Percentiles rank a stretch among this genome's conserved stretches.
Conservation (phyloP, 2,888 invertebrate genomes). For the Diachrysia chrysitis region DNA sequence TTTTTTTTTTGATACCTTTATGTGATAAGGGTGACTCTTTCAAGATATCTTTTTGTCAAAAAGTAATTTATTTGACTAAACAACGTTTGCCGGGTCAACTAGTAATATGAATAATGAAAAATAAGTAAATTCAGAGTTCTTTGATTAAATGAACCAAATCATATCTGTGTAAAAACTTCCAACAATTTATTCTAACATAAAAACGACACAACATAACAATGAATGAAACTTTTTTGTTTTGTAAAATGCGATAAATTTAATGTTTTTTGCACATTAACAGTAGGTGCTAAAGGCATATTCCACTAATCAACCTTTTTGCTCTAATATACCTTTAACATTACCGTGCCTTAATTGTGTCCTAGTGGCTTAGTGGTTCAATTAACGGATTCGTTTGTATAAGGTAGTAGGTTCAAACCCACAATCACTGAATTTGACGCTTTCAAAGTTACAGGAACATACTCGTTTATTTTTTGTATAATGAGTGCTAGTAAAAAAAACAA, state of each 20-base stretch:
- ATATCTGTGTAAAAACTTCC: too few relatives aligned
- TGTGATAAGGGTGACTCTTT: too few relatives aligned
- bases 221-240: not conserved
- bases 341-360: too few relatives aligned
- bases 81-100: too few relatives aligned
- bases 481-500: too few relatives aligned
- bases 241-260: not conserved
- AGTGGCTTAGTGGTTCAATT: not conserved
- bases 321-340: too few relatives aligned
- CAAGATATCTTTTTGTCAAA: too few relatives aligned
- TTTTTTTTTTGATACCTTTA: too few relatives aligned
- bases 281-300: not conserved
- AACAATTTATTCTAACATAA: too few relatives aligned
- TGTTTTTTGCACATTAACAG: slow-evolving; percentile 2
- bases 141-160: not conserved
- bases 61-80: too few relatives aligned
- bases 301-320: not conserved
- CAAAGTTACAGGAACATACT: too few relatives aligned
- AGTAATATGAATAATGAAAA: not conserved
- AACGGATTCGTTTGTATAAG: not conserved
- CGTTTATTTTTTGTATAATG: not conserved
- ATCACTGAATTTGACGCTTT: too few relatives aligned
- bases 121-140: not conserved
- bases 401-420: not conserved
- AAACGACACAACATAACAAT: not conserved